Conservation (phyloP, 2,797 vertebrate species). For the Sphenopsis melanotis region DNA sequence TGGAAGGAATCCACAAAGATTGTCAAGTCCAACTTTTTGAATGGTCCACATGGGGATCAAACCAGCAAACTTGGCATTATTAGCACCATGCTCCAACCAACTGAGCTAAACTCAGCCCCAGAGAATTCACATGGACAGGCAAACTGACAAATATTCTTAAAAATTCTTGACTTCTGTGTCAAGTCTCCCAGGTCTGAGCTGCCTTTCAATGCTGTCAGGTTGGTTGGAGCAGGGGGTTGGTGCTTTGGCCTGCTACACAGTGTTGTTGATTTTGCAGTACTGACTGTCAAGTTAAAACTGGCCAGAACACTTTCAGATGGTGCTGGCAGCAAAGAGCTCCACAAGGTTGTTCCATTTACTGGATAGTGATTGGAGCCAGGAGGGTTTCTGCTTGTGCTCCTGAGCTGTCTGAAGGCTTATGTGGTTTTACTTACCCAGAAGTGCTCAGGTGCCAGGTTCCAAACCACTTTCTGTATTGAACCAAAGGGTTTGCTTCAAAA, state of each 20-base stretch:
- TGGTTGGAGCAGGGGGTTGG: background rate
- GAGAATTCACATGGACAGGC: background rate
- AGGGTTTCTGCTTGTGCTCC: background rate
- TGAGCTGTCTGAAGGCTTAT: background rate
- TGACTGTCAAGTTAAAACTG: background rate
- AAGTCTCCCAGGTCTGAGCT: background rate
- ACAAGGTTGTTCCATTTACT: background rate
- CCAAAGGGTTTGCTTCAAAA: background rate
- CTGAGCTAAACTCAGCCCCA: background rate
- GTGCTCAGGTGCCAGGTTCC: background rate
- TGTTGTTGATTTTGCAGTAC: background rate
- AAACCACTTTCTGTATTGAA: background rate
- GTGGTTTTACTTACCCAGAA: background rate
- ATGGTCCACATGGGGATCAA: background rate
- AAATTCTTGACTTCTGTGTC: background rate
- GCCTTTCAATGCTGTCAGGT: background rate
- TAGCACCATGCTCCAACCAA: background rate
- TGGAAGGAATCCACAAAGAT: background rate
- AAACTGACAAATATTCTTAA: background rate
- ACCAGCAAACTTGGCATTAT: background rate
- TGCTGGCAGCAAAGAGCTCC: background rate
- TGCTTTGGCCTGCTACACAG: background rate
- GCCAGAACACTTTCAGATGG: background rate
- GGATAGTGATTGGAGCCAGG: background rate
- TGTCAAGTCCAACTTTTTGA: background rate